phyloP scores from a whole-genome alignment of 1,140 invertebrate genomes.

The Drosophila lacertosa region DNA sequence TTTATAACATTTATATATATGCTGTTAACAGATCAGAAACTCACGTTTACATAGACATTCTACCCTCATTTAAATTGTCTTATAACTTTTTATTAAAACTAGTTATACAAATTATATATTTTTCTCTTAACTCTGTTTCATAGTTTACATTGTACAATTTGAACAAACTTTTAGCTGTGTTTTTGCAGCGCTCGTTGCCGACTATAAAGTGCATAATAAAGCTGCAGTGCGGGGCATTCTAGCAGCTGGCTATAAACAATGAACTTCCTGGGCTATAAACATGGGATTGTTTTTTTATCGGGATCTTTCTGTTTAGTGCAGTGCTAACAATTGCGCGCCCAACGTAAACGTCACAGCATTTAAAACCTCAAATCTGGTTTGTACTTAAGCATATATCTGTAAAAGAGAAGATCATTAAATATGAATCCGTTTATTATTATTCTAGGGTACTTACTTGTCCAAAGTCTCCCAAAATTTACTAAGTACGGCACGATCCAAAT shows the following conservation, averaged over 20 bases:
- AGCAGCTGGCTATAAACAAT: conserved; percentile 13
- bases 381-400: conserved; percentile 95
- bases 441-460: conserved; percentile 89
- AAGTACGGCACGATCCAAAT: conserved; percentile 97
- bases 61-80: background rate
- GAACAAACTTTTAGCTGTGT: conserved; percentile 58
- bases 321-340: conserved; percentile 11
- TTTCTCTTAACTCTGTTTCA: conserved; percentile 34
- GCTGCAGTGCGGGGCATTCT: background rate
- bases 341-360: conserved; percentile 72
- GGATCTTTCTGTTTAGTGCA: background rate
- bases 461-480: conserved; percentile 99
- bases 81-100: conserved; percentile 64
- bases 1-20: too few species aligned
- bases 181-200: conserved; percentile 2
- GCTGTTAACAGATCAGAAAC: too few species aligned
- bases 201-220: background rate
- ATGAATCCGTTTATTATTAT: background rate
- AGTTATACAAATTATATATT: conserved; percentile 58
- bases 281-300: background rate
- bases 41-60: too few species aligned
- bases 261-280: conserved; percentile 9
- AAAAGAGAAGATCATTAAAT: conserved; percentile 83
- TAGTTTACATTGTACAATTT: conserved; percentile 63
- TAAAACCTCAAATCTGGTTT: conserved; percentile 96